Conservation (phyloP, 2,797 vertebrate genomes). For the Sebastes hopkinsi region DNA sequence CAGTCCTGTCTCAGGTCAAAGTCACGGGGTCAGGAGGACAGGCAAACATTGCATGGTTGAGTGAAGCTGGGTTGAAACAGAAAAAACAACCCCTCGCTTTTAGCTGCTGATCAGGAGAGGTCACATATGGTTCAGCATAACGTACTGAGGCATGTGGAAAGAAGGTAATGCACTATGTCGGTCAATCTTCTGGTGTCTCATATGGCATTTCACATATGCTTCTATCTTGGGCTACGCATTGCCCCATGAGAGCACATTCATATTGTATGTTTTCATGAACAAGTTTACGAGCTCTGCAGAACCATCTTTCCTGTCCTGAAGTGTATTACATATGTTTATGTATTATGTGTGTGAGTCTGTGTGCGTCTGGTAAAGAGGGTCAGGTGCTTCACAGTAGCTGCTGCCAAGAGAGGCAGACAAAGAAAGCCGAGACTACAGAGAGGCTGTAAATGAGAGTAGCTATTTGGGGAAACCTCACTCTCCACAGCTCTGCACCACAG, state of each 20-base stretch:
- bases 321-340: not conserved
- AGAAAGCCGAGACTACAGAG: constrained; percentile 65
- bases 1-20: not conserved
- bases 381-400: constrained; percentile 56
- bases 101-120: constrained; percentile 12
- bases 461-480: constrained; percentile 69
- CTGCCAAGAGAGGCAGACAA: constrained; percentile 70
- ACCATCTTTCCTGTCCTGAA: not conserved
- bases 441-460: constrained; percentile 68
- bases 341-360: not conserved
- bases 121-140: constrained; percentile 26
- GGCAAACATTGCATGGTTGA: constrained; percentile 12
- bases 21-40: constrained; percentile 22
- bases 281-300: not conserved
- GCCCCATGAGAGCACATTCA: constrained; percentile 1
- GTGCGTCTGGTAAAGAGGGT: constrained; percentile 46
- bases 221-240: constrained; percentile 14
- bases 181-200: constrained; percentile 11
- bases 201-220: constrained; percentile 5
- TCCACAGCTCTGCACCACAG: constrained; percentile 53
- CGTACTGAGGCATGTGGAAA: not conserved
- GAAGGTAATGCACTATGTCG: constrained; percentile 1
- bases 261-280: not conserved
- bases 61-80: constrained; percentile 8
- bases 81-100: constrained; percentile 16